These are phyloP conservation scores for Rhamnusium bicolor DNA, from an alignment of 2,888 invertebrate species.

Conservation along the genomic window DNA sequence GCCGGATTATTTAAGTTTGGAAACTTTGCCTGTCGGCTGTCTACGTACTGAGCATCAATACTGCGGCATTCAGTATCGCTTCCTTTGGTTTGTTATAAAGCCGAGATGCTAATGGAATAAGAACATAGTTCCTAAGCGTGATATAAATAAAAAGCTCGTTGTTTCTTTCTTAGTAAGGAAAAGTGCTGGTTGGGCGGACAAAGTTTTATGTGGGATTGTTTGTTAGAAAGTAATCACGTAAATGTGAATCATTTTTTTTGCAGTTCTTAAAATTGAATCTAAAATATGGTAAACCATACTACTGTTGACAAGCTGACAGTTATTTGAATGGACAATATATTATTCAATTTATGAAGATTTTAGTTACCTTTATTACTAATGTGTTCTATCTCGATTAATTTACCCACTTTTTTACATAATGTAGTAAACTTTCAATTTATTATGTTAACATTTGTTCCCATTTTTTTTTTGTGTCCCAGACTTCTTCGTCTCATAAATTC, in stretches of 20 bases:
- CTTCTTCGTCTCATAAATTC: too few relatives aligned
- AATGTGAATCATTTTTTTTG: background rate
- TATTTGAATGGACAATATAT: too few relatives aligned
- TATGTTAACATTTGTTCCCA: too few relatives aligned
- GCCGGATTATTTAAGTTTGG: constrained; percentile 36
- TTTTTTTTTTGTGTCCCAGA: too few relatives aligned
- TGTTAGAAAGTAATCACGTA: background rate
- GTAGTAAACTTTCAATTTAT: too few relatives aligned
- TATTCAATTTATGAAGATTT: too few relatives aligned
- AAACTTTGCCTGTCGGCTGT: constrained; percentile 22
- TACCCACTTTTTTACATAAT: too few relatives aligned
- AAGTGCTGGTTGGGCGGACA: background rate
- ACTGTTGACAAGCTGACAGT: too few relatives aligned
- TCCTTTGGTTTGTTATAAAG: background rate
- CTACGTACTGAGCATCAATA: constrained; percentile 19
- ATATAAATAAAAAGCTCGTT: background rate
- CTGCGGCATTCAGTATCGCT: background rate
- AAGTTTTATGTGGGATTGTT: background rate
- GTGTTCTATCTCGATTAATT: too few relatives aligned
- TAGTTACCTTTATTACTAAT: too few relatives aligned
- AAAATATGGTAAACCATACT: too few relatives aligned
- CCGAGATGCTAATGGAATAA: background rate
- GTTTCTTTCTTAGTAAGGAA: background rate
- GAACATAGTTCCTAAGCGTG: background rate
- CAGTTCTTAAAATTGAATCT: too few relatives aligned